Evolutionary conservation across 92 coral and sea anemone genomes (phyloP), one percentile per base, ranked within the genome.

Genomic region (Actinostola sp.): DNA sequence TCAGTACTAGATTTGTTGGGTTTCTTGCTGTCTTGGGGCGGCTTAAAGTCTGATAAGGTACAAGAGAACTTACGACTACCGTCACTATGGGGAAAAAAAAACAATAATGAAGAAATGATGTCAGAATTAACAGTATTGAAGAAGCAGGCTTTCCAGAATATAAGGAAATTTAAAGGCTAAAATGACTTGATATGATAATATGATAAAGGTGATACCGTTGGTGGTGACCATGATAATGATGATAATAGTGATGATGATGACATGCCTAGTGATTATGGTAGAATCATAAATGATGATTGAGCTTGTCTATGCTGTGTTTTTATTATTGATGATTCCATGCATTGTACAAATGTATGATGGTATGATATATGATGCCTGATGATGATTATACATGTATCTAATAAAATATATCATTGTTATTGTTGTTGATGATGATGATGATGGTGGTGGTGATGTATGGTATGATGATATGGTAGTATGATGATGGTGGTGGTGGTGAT

Each of bases 41-140:
- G 45, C 20, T 57, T 63, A 34, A 73, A 41, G 59, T 50, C 62
- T 16, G 65, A 56, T 35, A 78, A 30, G 2, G 75, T 23, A 59
- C 83, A 72, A 32, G 88, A 72, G 49, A 89, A 85, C 68, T 85
- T 85, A 67, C 76, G 67, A n/a, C 79, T 81, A 41, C 95, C 95
- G 56, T 85, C 88, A 44, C 95, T 89, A 38, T 20, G 20, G 32
- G 50, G 21, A 16, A 54, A 34, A 9, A 13, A 36, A 23, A 43
- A 71, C 28, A 51, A 2, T 23, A 1, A 8, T 15, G 21, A 34
- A 13, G 1, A 27, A 29, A 11, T 31, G 1, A n/a, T n/a, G n/a
- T n/a, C n/a, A n/a, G n/a, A n/a, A n/a, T n/a, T n/a, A n/a, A n/a
- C n/a, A n/a, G n/a, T n/a, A n/a, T n/a, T n/a, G n/a, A n/a, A n/a